Percentiles rank a stretch among this genome's conserved stretches.
Conservation (phyloP, 2,888 invertebrate genomes). For the Ichneumoninae sp. region DNA sequence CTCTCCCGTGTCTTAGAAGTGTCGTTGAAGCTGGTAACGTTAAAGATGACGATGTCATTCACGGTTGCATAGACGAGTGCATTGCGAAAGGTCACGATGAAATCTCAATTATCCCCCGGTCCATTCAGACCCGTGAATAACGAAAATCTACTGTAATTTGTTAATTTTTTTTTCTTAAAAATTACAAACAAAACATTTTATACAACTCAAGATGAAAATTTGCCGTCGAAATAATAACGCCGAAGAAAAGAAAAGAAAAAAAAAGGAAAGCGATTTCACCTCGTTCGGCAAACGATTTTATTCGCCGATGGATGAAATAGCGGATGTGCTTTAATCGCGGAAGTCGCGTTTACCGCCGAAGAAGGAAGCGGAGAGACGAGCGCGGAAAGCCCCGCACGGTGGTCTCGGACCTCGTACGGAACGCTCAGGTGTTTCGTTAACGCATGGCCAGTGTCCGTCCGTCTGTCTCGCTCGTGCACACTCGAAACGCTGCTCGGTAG, state of each 20-base stretch:
- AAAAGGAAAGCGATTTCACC: neutral
- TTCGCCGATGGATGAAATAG: constrained; percentile 2
- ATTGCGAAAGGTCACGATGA: neutral
- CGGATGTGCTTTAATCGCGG: constrained; percentile 50
- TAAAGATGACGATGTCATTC: constrained; percentile 3
- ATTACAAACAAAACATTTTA: neutral
- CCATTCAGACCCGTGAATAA: neutral
- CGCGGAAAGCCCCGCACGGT: constrained; percentile 30
- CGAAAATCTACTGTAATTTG: neutral
- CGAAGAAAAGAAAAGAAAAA: neutral
- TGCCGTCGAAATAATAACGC: neutral
- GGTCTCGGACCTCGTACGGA: constrained; percentile 31
- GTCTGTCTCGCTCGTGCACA: constrained; percentile 13
- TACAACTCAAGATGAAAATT: neutral
- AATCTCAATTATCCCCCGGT: neutral
- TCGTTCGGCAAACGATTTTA: constrained; percentile 21
- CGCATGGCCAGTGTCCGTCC: constrained; percentile 32
- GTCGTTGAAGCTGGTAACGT: neutral
- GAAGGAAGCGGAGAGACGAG: constrained; percentile 31
- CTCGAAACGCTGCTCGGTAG: neutral
- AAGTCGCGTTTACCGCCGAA: constrained; percentile 40
- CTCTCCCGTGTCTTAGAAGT: too few species aligned
- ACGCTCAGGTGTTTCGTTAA: constrained; percentile 67
- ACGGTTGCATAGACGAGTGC: neutral
- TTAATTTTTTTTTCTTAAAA: neutral